Percentiles rank a stretch among this genome's conserved stretches.
Evolutionary conservation across 2,888 invertebrate genomes (phyloP).

Genomic region (Stegophylla sp.): DNA sequence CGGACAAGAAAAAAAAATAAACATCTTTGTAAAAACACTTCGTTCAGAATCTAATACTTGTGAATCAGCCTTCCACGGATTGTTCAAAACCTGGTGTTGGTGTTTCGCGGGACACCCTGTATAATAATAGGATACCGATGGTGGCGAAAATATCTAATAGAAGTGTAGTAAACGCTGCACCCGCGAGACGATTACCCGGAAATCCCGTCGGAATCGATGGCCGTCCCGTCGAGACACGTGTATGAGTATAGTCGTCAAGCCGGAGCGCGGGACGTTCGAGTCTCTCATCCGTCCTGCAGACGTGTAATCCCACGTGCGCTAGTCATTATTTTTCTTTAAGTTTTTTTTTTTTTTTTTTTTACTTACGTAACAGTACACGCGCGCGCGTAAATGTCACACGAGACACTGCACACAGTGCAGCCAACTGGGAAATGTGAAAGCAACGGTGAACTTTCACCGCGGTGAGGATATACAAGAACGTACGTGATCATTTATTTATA

Average conservation of each 20-base stretch:
- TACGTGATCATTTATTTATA: too few species aligned
- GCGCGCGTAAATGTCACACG: constrained; percentile 20
- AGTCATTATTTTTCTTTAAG: constrained; percentile 16
- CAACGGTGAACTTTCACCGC: constrained; percentile 53
- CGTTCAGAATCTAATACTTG: too few species aligned
- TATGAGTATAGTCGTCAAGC: neutral
- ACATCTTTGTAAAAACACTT: too few species aligned
- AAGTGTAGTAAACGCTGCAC: neutral
- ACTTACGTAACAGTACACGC: constrained; percentile 30
- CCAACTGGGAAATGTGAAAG: constrained; percentile 56
- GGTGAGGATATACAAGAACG: neutral
- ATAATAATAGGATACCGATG: too few species aligned
- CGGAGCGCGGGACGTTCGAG: neutral
- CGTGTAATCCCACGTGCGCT: constrained; percentile 21
- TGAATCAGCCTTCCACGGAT: too few species aligned
- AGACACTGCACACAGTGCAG: too few species aligned
- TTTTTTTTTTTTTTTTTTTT: constrained; percentile 19
- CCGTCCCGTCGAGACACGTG: neutral
- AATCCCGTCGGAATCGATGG: neutral
- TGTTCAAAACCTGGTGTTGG: too few species aligned
- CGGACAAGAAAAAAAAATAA: too few species aligned
- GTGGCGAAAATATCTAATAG: too few species aligned
- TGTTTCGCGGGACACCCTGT: too few species aligned
- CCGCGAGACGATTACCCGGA: neutral
- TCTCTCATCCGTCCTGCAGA: constrained; percentile 10